These are phyloP conservation scores for Malurus elegans DNA, from an alignment of 2,113 vertebrate genomes.

Conservation along the genomic window DNA sequence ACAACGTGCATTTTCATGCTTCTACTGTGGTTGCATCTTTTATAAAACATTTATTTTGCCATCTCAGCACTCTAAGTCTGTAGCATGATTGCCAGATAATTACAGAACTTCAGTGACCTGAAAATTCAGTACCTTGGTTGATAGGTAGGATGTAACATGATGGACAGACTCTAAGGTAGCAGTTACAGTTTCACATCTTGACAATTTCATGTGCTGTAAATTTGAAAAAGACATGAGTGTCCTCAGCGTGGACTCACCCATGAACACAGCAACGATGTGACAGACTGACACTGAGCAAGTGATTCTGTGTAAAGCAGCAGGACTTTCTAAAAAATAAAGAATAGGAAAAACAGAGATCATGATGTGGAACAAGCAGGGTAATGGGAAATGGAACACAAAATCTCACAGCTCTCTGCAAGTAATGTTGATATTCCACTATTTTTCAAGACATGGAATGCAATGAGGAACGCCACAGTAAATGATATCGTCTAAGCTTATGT, in stretches of 20 bases:
- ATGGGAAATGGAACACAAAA: neutral
- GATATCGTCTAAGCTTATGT: neutral
- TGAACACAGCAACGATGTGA: rapidly evolving
- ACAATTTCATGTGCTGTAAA: neutral
- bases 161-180: neutral
- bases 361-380: neutral
- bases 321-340: neutral
- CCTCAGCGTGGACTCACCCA: neutral
- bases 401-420: neutral
- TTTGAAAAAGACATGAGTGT: neutral
- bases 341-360: neutral
- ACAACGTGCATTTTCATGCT: neutral
- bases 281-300: neutral
- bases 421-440: neutral
- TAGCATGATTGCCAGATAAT: neutral
- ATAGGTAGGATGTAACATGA: neutral
- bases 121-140: neutral
- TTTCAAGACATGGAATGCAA: neutral
- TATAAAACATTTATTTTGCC: neutral
- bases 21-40: neutral
- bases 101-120: neutral
- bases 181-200: neutral
- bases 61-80: neutral
- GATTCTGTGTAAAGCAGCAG: neutral
- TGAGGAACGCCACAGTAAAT: neutral